Conservation (phyloP, 2,797 vertebrate species). For the Cossypha polioptera region DNA sequence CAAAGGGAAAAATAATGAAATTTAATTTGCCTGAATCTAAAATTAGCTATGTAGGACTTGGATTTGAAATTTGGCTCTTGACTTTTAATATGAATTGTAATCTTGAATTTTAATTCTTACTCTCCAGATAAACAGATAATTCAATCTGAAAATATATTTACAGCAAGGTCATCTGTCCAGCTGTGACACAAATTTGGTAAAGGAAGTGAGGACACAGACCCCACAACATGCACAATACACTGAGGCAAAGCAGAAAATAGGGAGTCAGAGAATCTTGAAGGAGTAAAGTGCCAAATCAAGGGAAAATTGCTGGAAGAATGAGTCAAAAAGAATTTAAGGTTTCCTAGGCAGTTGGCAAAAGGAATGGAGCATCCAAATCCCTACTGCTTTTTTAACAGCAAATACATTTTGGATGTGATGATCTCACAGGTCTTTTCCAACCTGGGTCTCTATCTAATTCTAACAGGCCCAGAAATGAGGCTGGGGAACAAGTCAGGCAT, state of each 20-base stretch:
- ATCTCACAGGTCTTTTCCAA: not conserved
- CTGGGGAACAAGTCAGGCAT: not conserved
- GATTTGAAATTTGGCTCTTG: not conserved
- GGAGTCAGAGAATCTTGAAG: not conserved
- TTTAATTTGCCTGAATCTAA: not conserved
- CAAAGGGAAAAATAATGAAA: not conserved
- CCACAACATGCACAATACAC: not conserved
- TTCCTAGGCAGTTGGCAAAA: not conserved
- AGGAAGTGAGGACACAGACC: not conserved
- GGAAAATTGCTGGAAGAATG: not conserved
- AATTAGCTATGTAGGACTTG: not conserved
- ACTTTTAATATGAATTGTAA: not conserved
- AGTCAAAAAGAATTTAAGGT: not conserved
- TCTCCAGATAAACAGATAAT: not conserved
- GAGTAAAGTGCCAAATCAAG: not conserved
- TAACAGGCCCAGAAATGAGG: not conserved
- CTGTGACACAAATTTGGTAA: not conserved
- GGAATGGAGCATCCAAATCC: not conserved
- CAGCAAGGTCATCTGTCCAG: not conserved
- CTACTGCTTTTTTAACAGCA: not conserved
- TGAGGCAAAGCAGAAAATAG: not conserved
- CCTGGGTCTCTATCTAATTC: not conserved
- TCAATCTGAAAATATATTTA: not conserved
- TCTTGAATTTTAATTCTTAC: not conserved
- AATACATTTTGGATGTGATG: not conserved